Evolutionary conservation across 2,888 invertebrate genomes (phyloP).

Genomic region (Hemicrepidius hirtus): DNA sequence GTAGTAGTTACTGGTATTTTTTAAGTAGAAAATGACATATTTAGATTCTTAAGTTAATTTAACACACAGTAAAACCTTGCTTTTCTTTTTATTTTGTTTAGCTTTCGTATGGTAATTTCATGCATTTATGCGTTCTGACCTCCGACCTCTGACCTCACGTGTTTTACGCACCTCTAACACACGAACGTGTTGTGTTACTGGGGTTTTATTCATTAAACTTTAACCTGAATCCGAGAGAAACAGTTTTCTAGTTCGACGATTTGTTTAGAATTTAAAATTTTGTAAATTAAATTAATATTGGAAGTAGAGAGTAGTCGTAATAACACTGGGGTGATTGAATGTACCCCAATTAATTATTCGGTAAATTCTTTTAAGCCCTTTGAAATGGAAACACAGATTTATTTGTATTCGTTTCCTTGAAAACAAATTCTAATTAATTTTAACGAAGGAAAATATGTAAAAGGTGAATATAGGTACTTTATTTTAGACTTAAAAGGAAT

Average conservation of each 20-base stretch:
- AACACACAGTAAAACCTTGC: background rate
- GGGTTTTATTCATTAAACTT: conserved; percentile 1
- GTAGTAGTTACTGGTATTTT: conserved; percentile 21
- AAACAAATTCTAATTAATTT: too few species aligned
- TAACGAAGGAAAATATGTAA: too few species aligned
- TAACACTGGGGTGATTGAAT: too few species aligned
- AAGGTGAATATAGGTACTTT: too few species aligned
- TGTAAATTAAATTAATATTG: too few species aligned
- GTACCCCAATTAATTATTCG: too few species aligned
- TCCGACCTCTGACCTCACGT: conserved; percentile 24
- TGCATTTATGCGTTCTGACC: conserved; percentile 3
- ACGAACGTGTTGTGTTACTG: conserved; percentile 5
- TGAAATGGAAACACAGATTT: too few species aligned
- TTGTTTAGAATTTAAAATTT: too few species aligned
- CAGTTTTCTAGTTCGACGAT: background rate
- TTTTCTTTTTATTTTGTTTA: background rate
- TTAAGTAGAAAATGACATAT: conserved; percentile 37
- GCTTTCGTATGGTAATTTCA: background rate
- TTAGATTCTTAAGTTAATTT: conserved; percentile 9
- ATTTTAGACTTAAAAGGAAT: too few species aligned
- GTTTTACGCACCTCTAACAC: conserved; percentile 10
- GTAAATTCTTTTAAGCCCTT: too few species aligned
- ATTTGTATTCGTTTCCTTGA: too few species aligned
- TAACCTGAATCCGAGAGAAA: background rate
- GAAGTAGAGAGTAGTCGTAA: too few species aligned